A percentile compares a stretch with the other conserved stretches of the same genome.
phyloP scores from a whole-genome alignment of 2,888 invertebrate species.

The Calephelis perditalis region DNA sequence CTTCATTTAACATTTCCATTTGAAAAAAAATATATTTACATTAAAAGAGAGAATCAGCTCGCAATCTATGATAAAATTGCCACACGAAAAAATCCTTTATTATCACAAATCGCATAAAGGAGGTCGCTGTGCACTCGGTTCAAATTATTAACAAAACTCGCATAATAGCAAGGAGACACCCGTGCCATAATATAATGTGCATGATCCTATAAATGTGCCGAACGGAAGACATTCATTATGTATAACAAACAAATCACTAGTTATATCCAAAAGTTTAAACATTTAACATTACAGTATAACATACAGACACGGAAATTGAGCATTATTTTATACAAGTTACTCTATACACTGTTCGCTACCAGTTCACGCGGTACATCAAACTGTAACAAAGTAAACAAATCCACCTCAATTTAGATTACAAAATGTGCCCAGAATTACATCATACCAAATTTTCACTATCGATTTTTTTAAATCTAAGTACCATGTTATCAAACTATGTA shows the following conservation, averaged over 20 bases:
- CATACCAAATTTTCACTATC: background rate
- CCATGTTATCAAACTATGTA: slow-evolving; percentile 8
- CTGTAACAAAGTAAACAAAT: background rate
- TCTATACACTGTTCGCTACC: slow-evolving; percentile 55
- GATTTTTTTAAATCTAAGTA: slow-evolving; percentile 3
- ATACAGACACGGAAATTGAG: slow-evolving; percentile 74
- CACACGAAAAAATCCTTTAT: slow-evolving; percentile 56
- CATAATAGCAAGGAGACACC: slow-evolving; percentile 37
- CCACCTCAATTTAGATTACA: background rate
- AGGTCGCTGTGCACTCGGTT: slow-evolving; percentile 72
- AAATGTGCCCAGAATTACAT: slow-evolving; percentile 2
- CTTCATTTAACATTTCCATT: slow-evolving; percentile 71
- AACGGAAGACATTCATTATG: slow-evolving; percentile 84
- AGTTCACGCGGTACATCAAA: slow-evolving; percentile 11
- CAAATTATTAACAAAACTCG: slow-evolving; percentile 40
- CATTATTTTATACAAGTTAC: slow-evolving; percentile 49
- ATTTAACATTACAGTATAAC: slow-evolving; percentile 64
- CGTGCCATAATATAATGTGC: slow-evolving; percentile 59
- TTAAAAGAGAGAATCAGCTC: slow-evolving; percentile 69
- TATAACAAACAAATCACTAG: slow-evolving; percentile 88
- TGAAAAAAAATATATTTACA: slow-evolving; percentile 74
- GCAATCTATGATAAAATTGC: slow-evolving; percentile 63
- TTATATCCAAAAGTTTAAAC: slow-evolving; percentile 54
- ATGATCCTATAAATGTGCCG: slow-evolving; percentile 67
- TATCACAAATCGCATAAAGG: slow-evolving; percentile 71